A percentile compares a stretch with the other conserved stretches of the same genome.
These are phyloP conservation scores for Meloe dianella DNA, from an alignment of 2,888 invertebrate species.

Conservation along the genomic window DNA sequence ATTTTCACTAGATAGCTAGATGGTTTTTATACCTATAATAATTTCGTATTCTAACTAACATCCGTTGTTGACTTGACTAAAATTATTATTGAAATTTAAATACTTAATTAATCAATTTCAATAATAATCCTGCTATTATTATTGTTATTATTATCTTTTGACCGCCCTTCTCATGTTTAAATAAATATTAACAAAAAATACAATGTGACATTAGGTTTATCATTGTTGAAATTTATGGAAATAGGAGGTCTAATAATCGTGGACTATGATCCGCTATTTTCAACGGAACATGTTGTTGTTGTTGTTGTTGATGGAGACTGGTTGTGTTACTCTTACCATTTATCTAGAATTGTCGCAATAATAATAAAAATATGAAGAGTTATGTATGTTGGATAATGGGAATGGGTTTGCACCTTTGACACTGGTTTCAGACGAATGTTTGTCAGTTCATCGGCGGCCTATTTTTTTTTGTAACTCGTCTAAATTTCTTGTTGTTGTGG, in stretches of 20 bases:
- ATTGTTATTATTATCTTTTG: too few species aligned
- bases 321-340: too few species aligned
- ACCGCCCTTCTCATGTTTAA: slow-evolving; percentile 9
- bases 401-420: slow-evolving; percentile 10
- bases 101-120: not conserved
- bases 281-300: slow-evolving; percentile 38
- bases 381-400: not conserved
- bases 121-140: not conserved
- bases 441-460: slow-evolving; percentile 9
- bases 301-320: too few species aligned
- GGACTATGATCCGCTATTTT: slow-evolving; percentile 41
- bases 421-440: slow-evolving; percentile 4
- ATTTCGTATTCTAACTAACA: slow-evolving; percentile 10
- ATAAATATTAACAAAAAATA: slow-evolving; percentile 6
- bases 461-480: not conserved
- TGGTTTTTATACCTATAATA: slow-evolving; percentile 15
- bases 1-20: too few species aligned
- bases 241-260: slow-evolving; percentile 41
- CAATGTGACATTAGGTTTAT: too few species aligned
- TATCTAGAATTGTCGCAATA: too few species aligned
- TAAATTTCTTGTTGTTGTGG: not conserved
- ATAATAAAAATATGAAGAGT: not conserved
- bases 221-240: slow-evolving; percentile 13
- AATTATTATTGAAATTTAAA: not conserved
- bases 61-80: not conserved